These are phyloP conservation scores for Chascanopsetta lugubris DNA, from an alignment of 2,113 vertebrate species.

Conservation along the genomic window DNA sequence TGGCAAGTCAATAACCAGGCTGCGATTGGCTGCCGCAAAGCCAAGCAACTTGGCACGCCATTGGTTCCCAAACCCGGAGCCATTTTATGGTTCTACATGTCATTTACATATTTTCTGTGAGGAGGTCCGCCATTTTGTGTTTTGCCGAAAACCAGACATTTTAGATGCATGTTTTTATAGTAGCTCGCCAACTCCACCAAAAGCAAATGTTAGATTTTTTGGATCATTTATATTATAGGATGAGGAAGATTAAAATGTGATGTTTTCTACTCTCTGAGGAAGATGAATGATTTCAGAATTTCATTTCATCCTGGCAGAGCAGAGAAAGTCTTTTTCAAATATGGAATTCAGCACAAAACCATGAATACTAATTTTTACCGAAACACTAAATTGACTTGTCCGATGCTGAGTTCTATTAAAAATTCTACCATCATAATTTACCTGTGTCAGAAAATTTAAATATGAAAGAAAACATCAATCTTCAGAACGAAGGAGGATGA, in stretches of 20 bases:
- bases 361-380: neutral
- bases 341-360: neutral
- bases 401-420: neutral
- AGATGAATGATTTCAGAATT: neutral
- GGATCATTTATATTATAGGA: neutral
- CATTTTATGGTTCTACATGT: constrained; percentile 65
- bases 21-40: constrained; percentile 51
- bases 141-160: neutral
- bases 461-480: neutral
- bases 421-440: neutral
- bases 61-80: constrained; percentile 62
- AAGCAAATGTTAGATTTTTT: neutral
- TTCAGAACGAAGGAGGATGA: neutral
- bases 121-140: constrained; percentile 72
- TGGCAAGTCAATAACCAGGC: constrained; percentile 10
- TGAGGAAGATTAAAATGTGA: neutral
- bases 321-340: neutral
- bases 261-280: too few species aligned
- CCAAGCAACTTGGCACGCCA: neutral
- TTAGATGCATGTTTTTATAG: neutral
- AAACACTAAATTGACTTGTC: neutral
- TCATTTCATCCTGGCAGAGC: neutral
- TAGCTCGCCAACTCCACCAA: neutral
- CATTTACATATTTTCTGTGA: constrained; percentile 2
- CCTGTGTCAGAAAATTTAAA: neutral